Evolutionary conservation across 2,888 invertebrate species (phyloP).

Genomic region (Rhagophthalmus giganteus): DNA sequence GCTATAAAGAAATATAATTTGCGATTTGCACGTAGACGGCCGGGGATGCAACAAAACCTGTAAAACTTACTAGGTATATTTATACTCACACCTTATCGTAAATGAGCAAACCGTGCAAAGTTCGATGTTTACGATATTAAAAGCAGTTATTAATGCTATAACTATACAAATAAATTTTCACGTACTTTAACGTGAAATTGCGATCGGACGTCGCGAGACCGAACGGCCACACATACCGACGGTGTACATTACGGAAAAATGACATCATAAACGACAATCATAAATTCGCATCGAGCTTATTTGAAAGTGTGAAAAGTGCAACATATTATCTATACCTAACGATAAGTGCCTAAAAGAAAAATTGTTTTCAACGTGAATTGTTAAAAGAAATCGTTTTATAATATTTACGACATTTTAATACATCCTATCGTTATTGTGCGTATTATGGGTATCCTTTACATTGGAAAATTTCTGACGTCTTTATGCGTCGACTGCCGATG

Average conservation of each 20-base stretch:
- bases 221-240: slow-evolving; percentile 23
- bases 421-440: too few relatives aligned
- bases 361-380: too few relatives aligned
- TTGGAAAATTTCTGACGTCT: too few relatives aligned
- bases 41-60: slow-evolving; percentile 26
- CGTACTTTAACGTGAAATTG: slow-evolving; percentile 29
- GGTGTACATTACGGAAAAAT: slow-evolving; percentile 25
- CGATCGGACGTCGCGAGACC: slow-evolving; percentile 25
- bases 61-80: slow-evolving; percentile 28
- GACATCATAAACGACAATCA: slow-evolving; percentile 29
- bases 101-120: slow-evolving; percentile 32
- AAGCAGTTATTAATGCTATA: slow-evolving; percentile 36
- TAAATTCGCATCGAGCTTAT: slow-evolving; percentile 25
- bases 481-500: too few relatives aligned
- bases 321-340: too few relatives aligned
- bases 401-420: too few relatives aligned
- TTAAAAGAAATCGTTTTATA: too few relatives aligned
- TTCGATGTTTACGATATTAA: slow-evolving; percentile 36
- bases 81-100: slow-evolving; percentile 30
- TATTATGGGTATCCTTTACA: too few relatives aligned
- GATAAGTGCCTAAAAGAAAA: too few relatives aligned
- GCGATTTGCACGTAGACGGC: slow-evolving; percentile 21
- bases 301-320: too few relatives aligned
- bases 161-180: slow-evolving; percentile 34
- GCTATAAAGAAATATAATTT: slow-evolving; percentile 29